Conservation (phyloP, 1,140 invertebrate species). For the Euwallacea fornicatus region DNA sequence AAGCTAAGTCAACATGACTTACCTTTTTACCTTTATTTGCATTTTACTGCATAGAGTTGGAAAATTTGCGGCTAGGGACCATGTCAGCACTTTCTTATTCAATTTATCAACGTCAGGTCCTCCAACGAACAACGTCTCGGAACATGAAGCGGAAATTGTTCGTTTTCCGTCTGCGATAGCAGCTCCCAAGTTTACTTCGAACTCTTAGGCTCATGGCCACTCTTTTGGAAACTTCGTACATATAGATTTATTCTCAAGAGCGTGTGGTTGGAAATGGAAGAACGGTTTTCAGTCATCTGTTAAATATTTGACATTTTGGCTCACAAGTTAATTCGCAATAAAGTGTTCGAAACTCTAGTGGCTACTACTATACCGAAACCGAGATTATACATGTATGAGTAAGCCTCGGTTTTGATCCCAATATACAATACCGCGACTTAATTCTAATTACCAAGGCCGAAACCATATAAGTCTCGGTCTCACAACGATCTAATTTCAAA, state of each 20-base stretch:
- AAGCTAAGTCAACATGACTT: too few species aligned
- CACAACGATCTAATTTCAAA: too few species aligned
- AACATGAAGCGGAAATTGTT: constrained; percentile 5
- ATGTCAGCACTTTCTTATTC: constrained; percentile 4
- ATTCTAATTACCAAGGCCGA: too few species aligned
- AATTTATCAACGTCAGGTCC: constrained; percentile 6
- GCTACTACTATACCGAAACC: too few species aligned
- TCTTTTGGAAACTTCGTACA: constrained; percentile 4
- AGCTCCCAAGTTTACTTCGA: constrained; percentile 1
- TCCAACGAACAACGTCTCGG: constrained; percentile 4
- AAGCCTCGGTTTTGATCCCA: too few species aligned
- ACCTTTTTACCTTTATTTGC: background rate
- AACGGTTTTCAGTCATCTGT: too few species aligned
- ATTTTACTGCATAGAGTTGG: constrained; percentile 2
- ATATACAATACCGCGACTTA: too few species aligned
- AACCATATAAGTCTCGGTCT: too few species aligned
- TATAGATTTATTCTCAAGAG: constrained; percentile 1
- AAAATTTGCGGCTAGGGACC: background rate
- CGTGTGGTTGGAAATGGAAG: background rate
- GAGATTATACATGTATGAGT: too few species aligned
- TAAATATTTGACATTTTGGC: too few species aligned
- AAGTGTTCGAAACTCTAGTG: too few species aligned
- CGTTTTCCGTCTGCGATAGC: constrained; percentile 4
- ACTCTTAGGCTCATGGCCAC: constrained; percentile 1
- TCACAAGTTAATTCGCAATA: too few species aligned